Evolutionary conservation across 2,888 invertebrate genomes (phyloP).

Genomic region (Alloscopus bannaensis): DNA sequence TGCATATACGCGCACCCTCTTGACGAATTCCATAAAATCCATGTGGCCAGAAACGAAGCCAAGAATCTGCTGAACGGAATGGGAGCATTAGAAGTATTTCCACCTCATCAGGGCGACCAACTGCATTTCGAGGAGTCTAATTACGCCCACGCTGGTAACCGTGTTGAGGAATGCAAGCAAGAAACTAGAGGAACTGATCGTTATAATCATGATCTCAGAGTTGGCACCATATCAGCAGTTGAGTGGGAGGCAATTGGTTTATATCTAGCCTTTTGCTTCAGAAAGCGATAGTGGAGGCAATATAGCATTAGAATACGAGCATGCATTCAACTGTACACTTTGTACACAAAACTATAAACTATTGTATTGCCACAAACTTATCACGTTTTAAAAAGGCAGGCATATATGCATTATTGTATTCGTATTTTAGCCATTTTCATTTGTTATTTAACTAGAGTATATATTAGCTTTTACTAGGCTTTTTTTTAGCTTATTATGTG

Average conservation of each 20-base stretch:
- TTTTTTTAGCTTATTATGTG: too few relatives aligned
- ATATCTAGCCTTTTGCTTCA: slow-evolving; percentile 70
- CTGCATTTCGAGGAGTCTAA: slow-evolving; percentile 79
- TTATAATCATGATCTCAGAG: slow-evolving; percentile 73
- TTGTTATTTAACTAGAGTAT: too few relatives aligned
- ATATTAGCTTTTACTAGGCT: too few relatives aligned
- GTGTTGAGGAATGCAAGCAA: slow-evolving; percentile 78
- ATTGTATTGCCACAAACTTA: too few relatives aligned
- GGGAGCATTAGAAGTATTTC: slow-evolving; percentile 79
- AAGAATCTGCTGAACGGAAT: slow-evolving; percentile 39
- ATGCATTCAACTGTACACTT: too few relatives aligned
- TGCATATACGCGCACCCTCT: slow-evolving; percentile 80
- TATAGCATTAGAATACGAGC: too few relatives aligned
- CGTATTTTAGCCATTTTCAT: too few relatives aligned
- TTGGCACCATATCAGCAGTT: slow-evolving; percentile 90
- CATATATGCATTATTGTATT: too few relatives aligned
- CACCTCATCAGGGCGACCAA: slow-evolving; percentile 79
- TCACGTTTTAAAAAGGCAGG: too few relatives aligned
- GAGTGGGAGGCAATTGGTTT: slow-evolving; percentile 91
- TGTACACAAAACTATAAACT: too few relatives aligned
- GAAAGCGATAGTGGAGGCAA: slow-evolving; percentile 57
- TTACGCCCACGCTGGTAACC: slow-evolving; percentile 82
- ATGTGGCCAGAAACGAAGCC: slow-evolving; percentile 24
- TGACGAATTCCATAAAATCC: slow-evolving; percentile 82
- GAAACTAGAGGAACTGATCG: slow-evolving; percentile 76